A percentile compares a stretch with the other conserved stretches of the same genome.
Evolutionary conservation across 2,888 invertebrate species (phyloP).

Genomic region (Lymantria dispar): DNA sequence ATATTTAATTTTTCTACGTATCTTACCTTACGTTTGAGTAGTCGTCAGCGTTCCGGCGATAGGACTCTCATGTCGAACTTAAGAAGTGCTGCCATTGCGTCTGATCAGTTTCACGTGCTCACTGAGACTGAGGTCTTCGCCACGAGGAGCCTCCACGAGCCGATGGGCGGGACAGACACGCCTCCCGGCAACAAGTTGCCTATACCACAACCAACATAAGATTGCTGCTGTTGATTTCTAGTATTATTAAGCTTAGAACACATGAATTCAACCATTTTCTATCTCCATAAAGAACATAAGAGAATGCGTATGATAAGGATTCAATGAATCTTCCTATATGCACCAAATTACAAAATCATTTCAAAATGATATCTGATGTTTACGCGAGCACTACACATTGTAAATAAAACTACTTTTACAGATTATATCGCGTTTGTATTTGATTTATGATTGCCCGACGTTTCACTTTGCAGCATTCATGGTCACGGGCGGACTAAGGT

Average conservation of each 20-base stretch:
- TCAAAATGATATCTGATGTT: too few relatives aligned
- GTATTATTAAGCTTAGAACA: slow-evolving; percentile 11
- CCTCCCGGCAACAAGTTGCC: slow-evolving; percentile 70
- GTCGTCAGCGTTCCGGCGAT: slow-evolving; percentile 81
- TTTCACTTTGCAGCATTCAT: too few relatives aligned
- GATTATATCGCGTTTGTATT: too few relatives aligned
- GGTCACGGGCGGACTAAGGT: too few relatives aligned
- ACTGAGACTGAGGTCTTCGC: slow-evolving; percentile 20
- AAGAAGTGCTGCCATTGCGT: slow-evolving; percentile 66
- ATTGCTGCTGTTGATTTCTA: slow-evolving; percentile 17
- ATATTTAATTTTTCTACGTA: background rate
- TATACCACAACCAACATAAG: slow-evolving; percentile 13
- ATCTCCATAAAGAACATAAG: too few relatives aligned
- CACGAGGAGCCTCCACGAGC: slow-evolving; percentile 18
- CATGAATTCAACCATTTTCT: too few relatives aligned
- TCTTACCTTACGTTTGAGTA: slow-evolving; percentile 75
- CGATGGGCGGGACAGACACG: slow-evolving; percentile 50
- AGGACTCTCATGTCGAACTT: slow-evolving; percentile 75
- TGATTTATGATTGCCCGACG: too few relatives aligned
- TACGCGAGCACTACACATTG: too few relatives aligned
- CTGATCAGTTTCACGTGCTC: slow-evolving; percentile 23
- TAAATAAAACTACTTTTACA: too few relatives aligned
- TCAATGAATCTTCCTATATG: too few relatives aligned
- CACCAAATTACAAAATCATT: too few relatives aligned
- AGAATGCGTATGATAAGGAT: too few relatives aligned